Evolutionary conservation across 2,113 vertebrate genomes (phyloP).

Genomic region (Turnix velox): DNA sequence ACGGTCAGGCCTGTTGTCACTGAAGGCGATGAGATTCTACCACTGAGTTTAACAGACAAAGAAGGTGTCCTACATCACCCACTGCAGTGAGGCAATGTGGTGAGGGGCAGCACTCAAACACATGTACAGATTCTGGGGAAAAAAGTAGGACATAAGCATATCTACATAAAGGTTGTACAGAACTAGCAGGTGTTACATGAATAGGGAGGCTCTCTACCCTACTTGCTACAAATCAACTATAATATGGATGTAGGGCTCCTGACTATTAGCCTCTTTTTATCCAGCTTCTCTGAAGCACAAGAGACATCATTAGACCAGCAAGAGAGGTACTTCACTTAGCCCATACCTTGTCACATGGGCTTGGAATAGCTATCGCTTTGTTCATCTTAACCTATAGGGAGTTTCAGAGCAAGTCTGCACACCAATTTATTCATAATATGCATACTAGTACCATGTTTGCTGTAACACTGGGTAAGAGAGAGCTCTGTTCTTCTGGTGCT

Average conservation of each 20-base stretch:
- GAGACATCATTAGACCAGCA: background rate
- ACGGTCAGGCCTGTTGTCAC: background rate
- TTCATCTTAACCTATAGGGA: background rate
- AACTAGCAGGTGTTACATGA: conserved; percentile 8
- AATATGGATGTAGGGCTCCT: background rate
- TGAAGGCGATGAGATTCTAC: background rate
- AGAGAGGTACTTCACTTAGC: background rate
- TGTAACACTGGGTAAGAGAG: background rate
- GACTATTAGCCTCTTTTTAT: background rate
- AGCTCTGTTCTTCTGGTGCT: background rate
- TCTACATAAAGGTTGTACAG: background rate
- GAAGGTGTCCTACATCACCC: background rate
- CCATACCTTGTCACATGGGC: background rate
- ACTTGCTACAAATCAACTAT: background rate
- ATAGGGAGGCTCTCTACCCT: background rate
- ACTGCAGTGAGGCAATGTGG: background rate
- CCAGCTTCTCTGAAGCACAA: background rate
- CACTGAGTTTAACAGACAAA: background rate
- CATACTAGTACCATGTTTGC: background rate
- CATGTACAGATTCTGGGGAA: background rate
- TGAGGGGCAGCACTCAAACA: background rate
- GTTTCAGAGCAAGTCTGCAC: background rate
- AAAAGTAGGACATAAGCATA: conserved; percentile 13
- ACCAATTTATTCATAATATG: background rate
- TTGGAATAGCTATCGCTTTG: background rate